A percentile compares a stretch with the other conserved stretches of the same genome.
phyloP scores from a whole-genome alignment of 2,797 vertebrate genomes.

The Silurus lanzhouensis region DNA sequence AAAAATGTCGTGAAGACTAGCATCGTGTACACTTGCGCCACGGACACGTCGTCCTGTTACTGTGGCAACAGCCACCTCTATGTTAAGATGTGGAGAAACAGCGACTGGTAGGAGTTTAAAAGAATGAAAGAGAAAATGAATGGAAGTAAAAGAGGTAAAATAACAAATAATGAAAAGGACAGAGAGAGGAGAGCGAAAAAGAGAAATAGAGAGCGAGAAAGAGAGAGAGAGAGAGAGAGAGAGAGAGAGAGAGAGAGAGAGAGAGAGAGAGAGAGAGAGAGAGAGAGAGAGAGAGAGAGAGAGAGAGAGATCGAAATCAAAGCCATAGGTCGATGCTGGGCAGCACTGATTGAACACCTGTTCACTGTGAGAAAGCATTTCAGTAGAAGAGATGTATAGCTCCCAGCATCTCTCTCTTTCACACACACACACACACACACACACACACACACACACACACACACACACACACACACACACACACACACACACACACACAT shows the following conservation, averaged over 20 bases:
- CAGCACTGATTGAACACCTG: background rate
- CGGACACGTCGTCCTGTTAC: constrained; percentile 8
- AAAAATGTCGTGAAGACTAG: constrained; percentile 3
- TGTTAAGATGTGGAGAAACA: background rate
- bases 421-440: background rate
- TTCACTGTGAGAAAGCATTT: background rate
- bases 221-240: background rate
- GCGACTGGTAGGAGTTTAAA: background rate
- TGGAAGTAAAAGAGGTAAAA: background rate
- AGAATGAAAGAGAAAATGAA: background rate
- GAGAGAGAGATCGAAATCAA: background rate
- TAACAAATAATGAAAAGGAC: background rate
- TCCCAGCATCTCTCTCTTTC: background rate
- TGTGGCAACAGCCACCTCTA: constrained; percentile 9
- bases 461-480: background rate
- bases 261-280: background rate
- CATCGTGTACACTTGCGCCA: background rate
- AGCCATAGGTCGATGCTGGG: background rate
- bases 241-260: background rate
- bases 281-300: background rate
- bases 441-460: background rate
- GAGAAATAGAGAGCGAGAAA: background rate
- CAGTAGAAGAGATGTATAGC: constrained; percentile 18
- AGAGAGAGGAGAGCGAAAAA: background rate
- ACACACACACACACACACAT: too few species aligned